Base-by-base conservation (phyloP, 1,140 invertebrate species). In the Plectus sambesii region DNA sequence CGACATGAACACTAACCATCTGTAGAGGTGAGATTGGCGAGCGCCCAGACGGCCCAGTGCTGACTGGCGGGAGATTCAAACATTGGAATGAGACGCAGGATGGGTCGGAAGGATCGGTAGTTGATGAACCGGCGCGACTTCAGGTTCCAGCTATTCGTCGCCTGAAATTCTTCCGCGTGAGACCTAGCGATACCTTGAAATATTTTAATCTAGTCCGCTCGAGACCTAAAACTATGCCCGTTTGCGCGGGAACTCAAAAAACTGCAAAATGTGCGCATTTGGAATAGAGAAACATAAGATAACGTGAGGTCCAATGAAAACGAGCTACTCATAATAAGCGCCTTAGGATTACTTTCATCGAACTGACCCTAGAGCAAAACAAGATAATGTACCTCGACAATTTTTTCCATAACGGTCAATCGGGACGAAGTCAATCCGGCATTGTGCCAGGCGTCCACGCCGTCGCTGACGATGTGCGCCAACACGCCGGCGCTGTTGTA, bases 401-500 rank as follows among this genome's bases (percentile, higher is more conserved):
- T 83, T 49, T 79, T 75, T 9, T 75, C 62, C 1, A 90, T 73
- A 3, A 93, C 85, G 23, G 79, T 74, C n/a, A 80, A 72, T 17
- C 87, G 30, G 12, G 74, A 3, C 74, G 74, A 1, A 84, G 84
- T 19, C 73, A 68, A 5, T 76, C 69, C 2, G 87, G 78, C 0
- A n/a, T n/a, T n/a, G 6, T 76, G 80, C 90, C 90, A 96, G 0
- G 80, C 79, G 36, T 79, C 78, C 0, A 77, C 73, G 0, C 89
- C 89, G 73, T 96, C 90, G 0, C 86, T 90, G 2, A 85, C 84
- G 72, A 96, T 83, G 70, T 97, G 89, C 9, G 87, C 83, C 39
- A 97, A 75, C 5, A 97, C 88, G 19, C 90, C 90, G 8, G 87
- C 87, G 15, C 89, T 87, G 75, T 96, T 96, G 72, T 97, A 96